Percentiles rank a stretch among this genome's conserved stretches.
phyloP scores from a whole-genome alignment of 2,113 vertebrate species.

The Beaufortia kweichowensis region DNA sequence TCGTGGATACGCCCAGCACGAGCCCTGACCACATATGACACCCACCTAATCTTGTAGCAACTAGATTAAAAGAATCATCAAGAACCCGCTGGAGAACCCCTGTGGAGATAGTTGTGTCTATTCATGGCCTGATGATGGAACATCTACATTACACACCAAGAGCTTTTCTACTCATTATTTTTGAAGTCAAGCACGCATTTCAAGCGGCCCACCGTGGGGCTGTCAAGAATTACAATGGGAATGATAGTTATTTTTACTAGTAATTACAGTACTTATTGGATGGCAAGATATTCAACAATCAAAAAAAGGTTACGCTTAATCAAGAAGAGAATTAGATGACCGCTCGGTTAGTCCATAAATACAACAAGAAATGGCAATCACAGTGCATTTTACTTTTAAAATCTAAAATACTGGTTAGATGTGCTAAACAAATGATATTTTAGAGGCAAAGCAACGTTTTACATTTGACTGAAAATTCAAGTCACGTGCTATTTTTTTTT shows the following conservation, averaged over 20 bases:
- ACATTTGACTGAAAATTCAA: too few species aligned
- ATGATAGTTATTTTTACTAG: neutral
- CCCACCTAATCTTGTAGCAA: neutral
- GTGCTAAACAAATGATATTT: too few species aligned
- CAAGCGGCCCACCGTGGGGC: conserved; percentile 9
- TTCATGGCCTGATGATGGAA: neutral
- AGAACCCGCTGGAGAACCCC: neutral
- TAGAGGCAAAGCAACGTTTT: too few species aligned
- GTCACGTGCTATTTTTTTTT: too few species aligned
- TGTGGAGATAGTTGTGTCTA: neutral
- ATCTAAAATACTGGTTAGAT: neutral
- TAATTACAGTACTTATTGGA: neutral
- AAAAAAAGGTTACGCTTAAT: neutral
- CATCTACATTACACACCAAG: neutral
- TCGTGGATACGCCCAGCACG: neutral
- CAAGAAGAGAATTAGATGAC: neutral
- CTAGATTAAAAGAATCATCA: neutral
- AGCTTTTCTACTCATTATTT: conserved; percentile 4
- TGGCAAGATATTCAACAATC: neutral
- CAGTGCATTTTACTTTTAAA: neutral
- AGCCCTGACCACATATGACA: neutral
- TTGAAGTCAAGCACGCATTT: conserved; percentile 7
- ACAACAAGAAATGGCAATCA: neutral
- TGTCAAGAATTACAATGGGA: neutral
- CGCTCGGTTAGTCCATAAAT: neutral